Evolutionary conservation across 2,888 invertebrate genomes (phyloP).

Genomic region (Tipula vernalis): DNA sequence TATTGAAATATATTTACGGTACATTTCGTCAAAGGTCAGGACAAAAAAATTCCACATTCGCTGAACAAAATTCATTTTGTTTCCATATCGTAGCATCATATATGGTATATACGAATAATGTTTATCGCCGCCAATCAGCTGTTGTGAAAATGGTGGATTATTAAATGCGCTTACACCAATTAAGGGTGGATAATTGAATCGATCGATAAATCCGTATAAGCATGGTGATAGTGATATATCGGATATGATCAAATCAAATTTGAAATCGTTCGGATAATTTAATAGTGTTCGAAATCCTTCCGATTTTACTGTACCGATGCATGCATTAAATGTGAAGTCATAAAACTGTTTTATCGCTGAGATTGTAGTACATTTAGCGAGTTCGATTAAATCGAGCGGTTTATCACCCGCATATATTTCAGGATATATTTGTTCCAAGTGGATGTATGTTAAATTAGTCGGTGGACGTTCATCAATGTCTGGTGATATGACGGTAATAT

Average conservation of each 20-base stretch:
- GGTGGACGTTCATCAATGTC: conserved; percentile 13
- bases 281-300: conserved; percentile 11
- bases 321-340: neutral
- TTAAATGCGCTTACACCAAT: conserved; percentile 23
- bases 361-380: neutral
- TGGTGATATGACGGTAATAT: conserved; percentile 16
- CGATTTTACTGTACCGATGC: neutral
- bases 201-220: conserved; percentile 25
- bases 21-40: conserved; percentile 9
- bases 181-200: conserved; percentile 27
- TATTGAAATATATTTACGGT: conserved; percentile 17
- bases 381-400: neutral
- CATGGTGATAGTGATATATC: conserved; percentile 26
- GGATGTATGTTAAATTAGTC: conserved; percentile 15
- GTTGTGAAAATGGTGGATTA: conserved; percentile 20
- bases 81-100: conserved; percentile 16
- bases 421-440: conserved; percentile 13
- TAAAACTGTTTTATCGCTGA: neutral
- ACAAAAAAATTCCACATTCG: conserved; percentile 21
- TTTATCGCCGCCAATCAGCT: conserved; percentile 22
- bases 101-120: conserved; percentile 23
- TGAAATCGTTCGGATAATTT: conserved; percentile 20
- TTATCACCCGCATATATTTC: neutral
- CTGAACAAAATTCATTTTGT: conserved; percentile 22
- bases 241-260: conserved; percentile 28